phyloP scores from a whole-genome alignment of 2,888 invertebrate species.

The Watsonalla binaria region DNA sequence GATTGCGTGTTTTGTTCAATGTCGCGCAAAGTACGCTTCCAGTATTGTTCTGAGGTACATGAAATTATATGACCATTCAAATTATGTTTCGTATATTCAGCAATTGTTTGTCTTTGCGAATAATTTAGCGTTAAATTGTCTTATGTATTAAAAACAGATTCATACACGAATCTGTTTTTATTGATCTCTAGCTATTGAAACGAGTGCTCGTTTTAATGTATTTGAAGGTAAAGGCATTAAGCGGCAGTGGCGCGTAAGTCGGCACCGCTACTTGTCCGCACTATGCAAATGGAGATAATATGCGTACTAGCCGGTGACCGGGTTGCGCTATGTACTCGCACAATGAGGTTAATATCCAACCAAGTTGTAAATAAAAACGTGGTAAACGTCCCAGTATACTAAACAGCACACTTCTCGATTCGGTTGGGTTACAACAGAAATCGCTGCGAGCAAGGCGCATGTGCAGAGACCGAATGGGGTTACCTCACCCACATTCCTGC shows the following conservation, averaged over 20 bases:
- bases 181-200: neutral
- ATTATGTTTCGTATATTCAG: too few relatives aligned
- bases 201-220: slow-evolving; percentile 39
- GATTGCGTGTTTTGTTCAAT: slow-evolving; percentile 64
- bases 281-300: slow-evolving; percentile 74
- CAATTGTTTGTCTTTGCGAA: too few relatives aligned
- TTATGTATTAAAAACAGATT: neutral
- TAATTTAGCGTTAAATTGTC: too few relatives aligned
- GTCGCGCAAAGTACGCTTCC: slow-evolving; percentile 46
- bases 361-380: slow-evolving; percentile 53
- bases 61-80: too few relatives aligned
- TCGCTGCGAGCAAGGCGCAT: slow-evolving; percentile 61
- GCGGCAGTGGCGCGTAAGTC: slow-evolving; percentile 53
- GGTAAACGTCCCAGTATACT: slow-evolving; percentile 35
- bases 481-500: slow-evolving; percentile 72
- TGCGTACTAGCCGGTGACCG: slow-evolving; percentile 69
- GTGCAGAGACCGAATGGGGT: slow-evolving; percentile 66
- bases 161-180: too few relatives aligned
- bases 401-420: slow-evolving; percentile 43
- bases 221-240: slow-evolving; percentile 44
- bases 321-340: slow-evolving; percentile 63
- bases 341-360: slow-evolving; percentile 62
- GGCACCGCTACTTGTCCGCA: slow-evolving; percentile 68
- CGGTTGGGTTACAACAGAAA: slow-evolving; percentile 59
- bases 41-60: slow-evolving; percentile 7